phyloP scores from a whole-genome alignment of 2,797 vertebrate species.

The Rhadinocentrus ornatus region DNA sequence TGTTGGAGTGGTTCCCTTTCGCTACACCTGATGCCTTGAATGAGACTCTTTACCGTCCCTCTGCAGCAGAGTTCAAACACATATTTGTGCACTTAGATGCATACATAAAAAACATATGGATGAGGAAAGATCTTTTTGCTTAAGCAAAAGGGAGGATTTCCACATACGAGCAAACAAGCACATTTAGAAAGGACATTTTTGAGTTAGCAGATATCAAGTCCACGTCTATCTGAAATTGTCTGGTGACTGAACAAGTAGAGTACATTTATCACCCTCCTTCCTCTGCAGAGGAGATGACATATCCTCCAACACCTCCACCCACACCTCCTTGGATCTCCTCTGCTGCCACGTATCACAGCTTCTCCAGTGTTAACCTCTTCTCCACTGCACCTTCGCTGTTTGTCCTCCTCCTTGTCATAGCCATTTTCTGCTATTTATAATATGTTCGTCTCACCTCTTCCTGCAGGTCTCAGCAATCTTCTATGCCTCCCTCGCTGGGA shows the following conservation, averaged over 20 bases:
- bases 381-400: constrained; percentile 23
- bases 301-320: constrained; percentile 64
- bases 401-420: constrained; percentile 41
- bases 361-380: constrained; percentile 43
- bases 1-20: constrained; percentile 63
- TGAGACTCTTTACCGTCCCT: constrained; percentile 21
- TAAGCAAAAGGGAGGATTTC: background rate
- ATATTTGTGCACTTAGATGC: background rate
- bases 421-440: constrained; percentile 28
- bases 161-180: background rate
- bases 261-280: constrained; percentile 68
- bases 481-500: constrained; percentile 5
- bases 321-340: constrained; percentile 52
- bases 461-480: constrained; percentile 24
- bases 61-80: constrained; percentile 14
- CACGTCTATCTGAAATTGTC: constrained; percentile 53
- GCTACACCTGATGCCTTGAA: constrained; percentile 48
- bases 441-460: constrained; percentile 46
- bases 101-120: constrained; percentile 19
- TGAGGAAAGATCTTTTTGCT: background rate
- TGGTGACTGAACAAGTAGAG: constrained; percentile 42
- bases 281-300: constrained; percentile 54
- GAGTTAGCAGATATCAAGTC: constrained; percentile 47
- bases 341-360: constrained; percentile 36
- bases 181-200: constrained; percentile 21